Evolutionary conservation across 1,140 invertebrate species (phyloP).

Genomic region (Ceratosolen solmsi): DNA sequence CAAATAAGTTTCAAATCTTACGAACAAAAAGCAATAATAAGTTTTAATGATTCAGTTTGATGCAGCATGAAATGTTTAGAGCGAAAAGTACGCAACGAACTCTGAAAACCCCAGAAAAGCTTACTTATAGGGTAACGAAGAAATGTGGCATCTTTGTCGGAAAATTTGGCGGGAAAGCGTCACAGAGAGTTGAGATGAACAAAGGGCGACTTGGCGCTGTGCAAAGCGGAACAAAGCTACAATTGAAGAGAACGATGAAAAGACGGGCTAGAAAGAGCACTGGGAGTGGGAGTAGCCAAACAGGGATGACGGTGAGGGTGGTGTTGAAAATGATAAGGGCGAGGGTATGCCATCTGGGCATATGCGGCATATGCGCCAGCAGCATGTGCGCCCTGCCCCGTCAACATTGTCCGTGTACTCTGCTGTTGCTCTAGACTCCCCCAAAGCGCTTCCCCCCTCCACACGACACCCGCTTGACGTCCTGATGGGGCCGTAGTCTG

Average conservation of each 20-base stretch:
- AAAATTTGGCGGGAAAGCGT: neutral
- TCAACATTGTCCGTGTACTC: neutral
- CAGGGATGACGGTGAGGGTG: neutral
- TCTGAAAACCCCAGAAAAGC: too few species aligned
- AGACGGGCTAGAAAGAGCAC: neutral
- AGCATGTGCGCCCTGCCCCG: neutral
- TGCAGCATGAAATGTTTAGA: too few species aligned
- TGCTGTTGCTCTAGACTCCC: neutral
- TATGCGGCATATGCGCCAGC: neutral
- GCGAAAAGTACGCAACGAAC: too few species aligned
- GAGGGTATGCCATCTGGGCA: neutral
- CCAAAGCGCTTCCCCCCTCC: neutral
- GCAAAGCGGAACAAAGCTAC: neutral
- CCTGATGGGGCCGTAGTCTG: neutral
- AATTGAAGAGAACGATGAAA: neutral
- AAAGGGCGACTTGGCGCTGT: neutral
- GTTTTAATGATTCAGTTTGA: too few species aligned
- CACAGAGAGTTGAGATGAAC: neutral
- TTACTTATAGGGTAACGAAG: too few species aligned
- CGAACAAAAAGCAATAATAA: neutral
- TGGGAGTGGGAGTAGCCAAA: neutral
- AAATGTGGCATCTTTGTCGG: too few species aligned
- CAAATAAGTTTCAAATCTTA: neutral
- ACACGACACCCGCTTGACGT: neutral
- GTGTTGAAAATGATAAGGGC: conserved; percentile 11